Evolutionary conservation across 2,113 vertebrate genomes (phyloP).

Genomic region (Fulmarus glacialis): DNA sequence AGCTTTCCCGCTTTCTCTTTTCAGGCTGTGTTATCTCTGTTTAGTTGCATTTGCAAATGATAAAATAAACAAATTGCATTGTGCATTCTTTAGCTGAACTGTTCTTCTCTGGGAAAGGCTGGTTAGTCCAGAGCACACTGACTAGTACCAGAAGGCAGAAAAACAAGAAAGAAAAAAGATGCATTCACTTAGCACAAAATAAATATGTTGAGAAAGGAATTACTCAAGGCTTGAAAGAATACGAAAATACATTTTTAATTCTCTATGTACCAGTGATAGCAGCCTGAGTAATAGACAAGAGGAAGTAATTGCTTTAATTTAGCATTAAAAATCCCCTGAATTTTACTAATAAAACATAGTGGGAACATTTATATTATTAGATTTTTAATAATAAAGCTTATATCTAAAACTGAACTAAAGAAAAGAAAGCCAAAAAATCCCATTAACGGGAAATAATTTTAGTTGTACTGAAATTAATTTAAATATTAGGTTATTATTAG

Average conservation of each 20-base stretch:
- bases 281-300: neutral
- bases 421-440: neutral
- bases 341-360: neutral
- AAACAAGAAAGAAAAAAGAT: neutral
- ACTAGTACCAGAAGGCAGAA: neutral
- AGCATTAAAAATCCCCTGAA: neutral
- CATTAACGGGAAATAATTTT: neutral
- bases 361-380: neutral
- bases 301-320: neutral
- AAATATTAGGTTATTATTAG: neutral
- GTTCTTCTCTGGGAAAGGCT: neutral
- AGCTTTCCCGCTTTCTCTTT: slow-evolving; percentile 19
- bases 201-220: neutral
- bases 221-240: neutral
- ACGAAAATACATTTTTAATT: slow-evolving; percentile 5
- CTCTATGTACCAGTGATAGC: neutral
- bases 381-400: neutral
- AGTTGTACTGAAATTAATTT: neutral
- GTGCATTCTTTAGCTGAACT: neutral
- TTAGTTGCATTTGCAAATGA: slow-evolving; percentile 17
- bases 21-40: neutral
- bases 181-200: neutral
- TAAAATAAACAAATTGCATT: neutral
- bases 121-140: neutral
- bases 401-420: neutral